Conservation (phyloP, 2,797 vertebrate genomes). For the Aphelocoma californica region DNA sequence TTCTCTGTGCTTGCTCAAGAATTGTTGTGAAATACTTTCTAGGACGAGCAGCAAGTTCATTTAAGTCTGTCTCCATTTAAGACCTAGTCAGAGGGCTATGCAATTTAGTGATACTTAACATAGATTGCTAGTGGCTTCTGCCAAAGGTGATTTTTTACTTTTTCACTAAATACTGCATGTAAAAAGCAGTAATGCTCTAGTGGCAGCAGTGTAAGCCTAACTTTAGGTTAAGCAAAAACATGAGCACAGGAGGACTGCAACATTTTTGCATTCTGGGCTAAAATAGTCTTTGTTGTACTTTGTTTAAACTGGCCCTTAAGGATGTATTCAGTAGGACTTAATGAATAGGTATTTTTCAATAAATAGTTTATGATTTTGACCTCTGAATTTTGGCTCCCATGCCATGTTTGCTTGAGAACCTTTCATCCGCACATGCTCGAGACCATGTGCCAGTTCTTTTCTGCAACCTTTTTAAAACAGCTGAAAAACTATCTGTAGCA, state of each 20-base stretch:
- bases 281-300: background rate
- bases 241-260: background rate
- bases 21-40: background rate
- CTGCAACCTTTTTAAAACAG: slow-evolving; percentile 3
- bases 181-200: background rate
- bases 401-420: slow-evolving; percentile 21
- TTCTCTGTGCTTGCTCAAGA: background rate
- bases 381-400: slow-evolving; percentile 29
- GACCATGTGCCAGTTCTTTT: background rate
- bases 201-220: background rate
- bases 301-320: slow-evolving; percentile 17
- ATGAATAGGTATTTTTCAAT: slow-evolving; percentile 35
- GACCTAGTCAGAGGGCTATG: background rate
- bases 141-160: background rate
- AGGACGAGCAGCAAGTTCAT: background rate
- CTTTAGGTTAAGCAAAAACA: background rate
- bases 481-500: background rate
- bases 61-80: background rate
- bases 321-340: slow-evolving; percentile 6
- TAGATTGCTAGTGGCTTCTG: background rate
- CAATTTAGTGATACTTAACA: background rate
- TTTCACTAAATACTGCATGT: background rate
- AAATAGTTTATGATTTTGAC: slow-evolving; percentile 43
- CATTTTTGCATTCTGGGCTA: background rate
- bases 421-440: slow-evolving; percentile 1